Percentiles rank a stretch among this genome's conserved stretches.
Conservation (phyloP, 2,113 vertebrate genomes). For the Petrocephalus zakoni region DNA sequence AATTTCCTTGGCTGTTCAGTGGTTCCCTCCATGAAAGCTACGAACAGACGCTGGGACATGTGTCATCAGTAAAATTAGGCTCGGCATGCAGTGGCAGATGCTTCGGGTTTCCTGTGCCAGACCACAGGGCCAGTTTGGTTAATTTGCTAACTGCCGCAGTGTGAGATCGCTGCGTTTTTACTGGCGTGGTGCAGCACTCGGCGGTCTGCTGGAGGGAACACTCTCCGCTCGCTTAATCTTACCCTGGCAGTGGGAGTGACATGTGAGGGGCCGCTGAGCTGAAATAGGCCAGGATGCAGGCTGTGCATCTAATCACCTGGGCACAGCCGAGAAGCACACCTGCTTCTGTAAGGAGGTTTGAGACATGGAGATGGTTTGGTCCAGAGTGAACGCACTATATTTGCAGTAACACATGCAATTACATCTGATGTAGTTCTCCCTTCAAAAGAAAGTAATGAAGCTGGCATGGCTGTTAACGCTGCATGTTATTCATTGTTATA, state of each 20-base stretch:
- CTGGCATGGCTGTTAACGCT: neutral
- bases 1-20: neutral
- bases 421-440: neutral
- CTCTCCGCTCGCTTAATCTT: neutral
- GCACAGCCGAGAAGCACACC: neutral
- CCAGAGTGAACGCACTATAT: neutral
- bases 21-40: neutral
- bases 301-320: conserved; percentile 1
- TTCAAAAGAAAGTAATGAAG: neutral
- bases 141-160: conserved; percentile 6
- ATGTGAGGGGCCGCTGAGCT: neutral
- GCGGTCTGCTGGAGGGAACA: neutral
- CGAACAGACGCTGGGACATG: neutral
- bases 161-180: neutral
- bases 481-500: neutral
- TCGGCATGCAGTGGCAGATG: conserved; percentile 9
- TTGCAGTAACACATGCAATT: neutral
- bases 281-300: neutral
- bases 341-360: neutral
- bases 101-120: conserved; percentile 1
- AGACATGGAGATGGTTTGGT: neutral
- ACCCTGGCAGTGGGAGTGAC: conserved; percentile 2
- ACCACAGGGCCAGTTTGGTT: conserved; percentile 13
- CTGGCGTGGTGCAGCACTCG: neutral
- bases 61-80: neutral